These are phyloP conservation scores for Rhinichthys osculus DNA, from an alignment of 2,797 vertebrate genomes.

Conservation along the genomic window DNA sequence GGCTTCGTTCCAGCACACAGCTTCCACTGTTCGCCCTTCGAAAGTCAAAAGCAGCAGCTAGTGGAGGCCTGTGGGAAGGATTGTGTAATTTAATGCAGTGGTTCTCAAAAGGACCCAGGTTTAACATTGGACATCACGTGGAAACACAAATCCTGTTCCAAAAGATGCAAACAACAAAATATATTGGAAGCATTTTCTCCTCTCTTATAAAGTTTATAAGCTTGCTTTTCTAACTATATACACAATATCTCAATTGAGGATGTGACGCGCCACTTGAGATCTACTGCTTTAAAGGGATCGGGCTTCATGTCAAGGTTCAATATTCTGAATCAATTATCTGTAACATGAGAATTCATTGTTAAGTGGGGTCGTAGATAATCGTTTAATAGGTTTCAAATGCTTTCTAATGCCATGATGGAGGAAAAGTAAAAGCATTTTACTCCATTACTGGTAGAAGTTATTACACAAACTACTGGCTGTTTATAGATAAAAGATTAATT, in stretches of 20 bases:
- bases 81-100: not conserved
- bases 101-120: not conserved
- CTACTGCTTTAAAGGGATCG: not conserved
- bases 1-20: conserved; percentile 69
- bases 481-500: not conserved
- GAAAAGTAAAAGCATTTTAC: not conserved
- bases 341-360: conserved; percentile 8
- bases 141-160: not conserved
- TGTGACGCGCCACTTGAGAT: not conserved
- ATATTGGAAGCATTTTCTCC: not conserved
- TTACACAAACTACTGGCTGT: not conserved
- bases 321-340: conserved; percentile 13
- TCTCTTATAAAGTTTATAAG: not conserved
- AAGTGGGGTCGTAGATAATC: conserved; percentile 9
- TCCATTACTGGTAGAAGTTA: conserved; percentile 7
- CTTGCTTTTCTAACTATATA: not conserved
- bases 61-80: conserved; percentile 65
- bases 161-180: not conserved
- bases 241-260: not conserved
- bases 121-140: not conserved
- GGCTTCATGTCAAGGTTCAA: conserved; percentile 3
- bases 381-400: conserved; percentile 8
- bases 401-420: not conserved
- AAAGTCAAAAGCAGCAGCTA: conserved; percentile 66
- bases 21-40: conserved; percentile 67